A percentile compares a stretch with the other conserved stretches of the same genome.
phyloP scores from a whole-genome alignment of 92 coral and sea anemone species.

The Hydrozoanthus gracilis region DNA sequence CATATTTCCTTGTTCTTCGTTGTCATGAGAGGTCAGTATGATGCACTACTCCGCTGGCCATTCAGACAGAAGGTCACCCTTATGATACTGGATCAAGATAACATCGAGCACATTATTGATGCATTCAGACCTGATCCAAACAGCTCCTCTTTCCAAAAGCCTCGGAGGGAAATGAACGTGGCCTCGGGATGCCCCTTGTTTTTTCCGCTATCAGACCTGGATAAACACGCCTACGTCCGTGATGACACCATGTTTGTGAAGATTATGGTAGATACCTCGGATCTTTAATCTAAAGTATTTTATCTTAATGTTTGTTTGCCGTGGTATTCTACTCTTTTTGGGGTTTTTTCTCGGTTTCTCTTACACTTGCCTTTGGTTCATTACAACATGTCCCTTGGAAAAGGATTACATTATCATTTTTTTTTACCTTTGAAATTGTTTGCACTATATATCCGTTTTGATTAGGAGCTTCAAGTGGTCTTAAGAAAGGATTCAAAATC shows the following conservation, averaged over 20 bases:
- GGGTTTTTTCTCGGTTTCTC: too few species aligned
- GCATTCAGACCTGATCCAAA: conserved; percentile 85
- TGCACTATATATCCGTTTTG: too few species aligned
- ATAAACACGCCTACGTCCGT: conserved; percentile 69
- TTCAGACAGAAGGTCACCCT: conserved; percentile 84
- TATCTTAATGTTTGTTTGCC: too few species aligned
- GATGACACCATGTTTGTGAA: conserved; percentile 79
- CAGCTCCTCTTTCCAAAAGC: conserved; percentile 83
- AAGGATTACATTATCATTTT: too few species aligned
- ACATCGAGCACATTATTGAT: conserved; percentile 79
- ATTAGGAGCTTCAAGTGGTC: too few species aligned
- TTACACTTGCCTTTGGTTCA: too few species aligned
- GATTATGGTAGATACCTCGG: too few species aligned
- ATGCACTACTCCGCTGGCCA: conserved; percentile 85
- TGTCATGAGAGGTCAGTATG: conserved; percentile 80
- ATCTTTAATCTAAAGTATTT: too few species aligned
- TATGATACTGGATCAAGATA: conserved; percentile 77
- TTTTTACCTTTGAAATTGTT: too few species aligned
- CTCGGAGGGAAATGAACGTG: conserved; percentile 71
- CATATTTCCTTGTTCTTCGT: conserved; percentile 80
- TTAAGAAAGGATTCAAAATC: too few species aligned
- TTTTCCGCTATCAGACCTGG: conserved; percentile 60
- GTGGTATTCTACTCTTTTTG: too few species aligned
- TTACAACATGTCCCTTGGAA: too few species aligned
- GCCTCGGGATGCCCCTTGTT: conserved; percentile 84